Evolutionary conservation across 2,888 invertebrate genomes (phyloP), one percentile per base, ranked within the genome.

Genomic region (Tenthredo mesomela): DNA sequence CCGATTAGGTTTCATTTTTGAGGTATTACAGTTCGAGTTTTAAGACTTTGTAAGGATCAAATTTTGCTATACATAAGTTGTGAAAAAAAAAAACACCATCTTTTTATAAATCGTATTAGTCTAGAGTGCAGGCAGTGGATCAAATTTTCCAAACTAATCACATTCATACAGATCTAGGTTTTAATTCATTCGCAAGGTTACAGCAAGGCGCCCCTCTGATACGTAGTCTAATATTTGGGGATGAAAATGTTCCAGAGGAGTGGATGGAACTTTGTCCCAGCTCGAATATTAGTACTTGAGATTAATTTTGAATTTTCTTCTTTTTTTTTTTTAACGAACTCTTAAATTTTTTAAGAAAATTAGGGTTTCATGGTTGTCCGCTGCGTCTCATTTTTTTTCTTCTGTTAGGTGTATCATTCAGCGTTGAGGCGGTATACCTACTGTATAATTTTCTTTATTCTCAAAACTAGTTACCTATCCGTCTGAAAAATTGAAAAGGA

Each of bases 401-500:
- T n/a, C n/a, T n/a, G n/a, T n/a, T n/a, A n/a, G 33, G 67, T 67
- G 29, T 61, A 61, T 61, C 29, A 29, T 67, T 5, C 29, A 12
- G 25, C 1, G 47, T 29, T 77, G n/a, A 29, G 25, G 33, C 50
- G 75, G 7, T 50, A 33, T 15, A 77, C 33, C 33, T 33, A 33
- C 18, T 77, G 71, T 54, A 67, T 29, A 50, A 77, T 18, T 5
- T 29, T 77, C 50, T 50, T 29, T 29, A 29, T 33, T n/a, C 33
- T 33, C 21, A 5, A 77, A 47, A 50, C 77, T 29, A 77, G 54
- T 50, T 77, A 54, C 33, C 33, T 15, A 29, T n/a, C 54, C 25
- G 29, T 4, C 18, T n/a, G 18, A 10, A 75, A 77, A 77, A 77
- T 77, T 50, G 54, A 54, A 50, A 77, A 77, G 40, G 7, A 29